Percentiles rank a stretch among this genome's conserved stretches.
Evolutionary conservation across 2,113 vertebrate species (phyloP).

Genomic region (Barnardius zonarius): DNA sequence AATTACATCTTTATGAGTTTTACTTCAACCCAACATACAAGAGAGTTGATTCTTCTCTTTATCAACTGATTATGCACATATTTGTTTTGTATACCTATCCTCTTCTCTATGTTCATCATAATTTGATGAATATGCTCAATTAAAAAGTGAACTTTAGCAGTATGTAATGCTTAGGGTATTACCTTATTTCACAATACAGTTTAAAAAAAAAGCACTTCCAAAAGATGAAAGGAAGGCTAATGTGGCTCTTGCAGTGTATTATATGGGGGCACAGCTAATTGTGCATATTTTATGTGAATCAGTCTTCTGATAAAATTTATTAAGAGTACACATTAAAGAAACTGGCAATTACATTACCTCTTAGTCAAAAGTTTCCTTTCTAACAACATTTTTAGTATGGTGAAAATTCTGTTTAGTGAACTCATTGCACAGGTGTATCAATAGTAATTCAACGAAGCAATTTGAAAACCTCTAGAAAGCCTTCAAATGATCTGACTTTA

Average conservation of each 20-base stretch:
- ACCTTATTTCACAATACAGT: constrained; percentile 1
- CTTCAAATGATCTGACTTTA: not conserved
- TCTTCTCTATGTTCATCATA: not conserved
- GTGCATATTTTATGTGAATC: constrained; percentile 67
- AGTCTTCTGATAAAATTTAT: constrained; percentile 74
- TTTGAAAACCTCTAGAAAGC: constrained; percentile 25
- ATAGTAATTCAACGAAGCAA: constrained; percentile 45
- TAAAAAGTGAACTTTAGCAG: constrained; percentile 11
- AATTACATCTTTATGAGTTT: not conserved
- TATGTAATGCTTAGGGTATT: constrained; percentile 35
- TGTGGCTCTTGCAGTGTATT: constrained; percentile 52
- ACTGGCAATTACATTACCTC: constrained; percentile 64
- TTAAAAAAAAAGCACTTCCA: constrained; percentile 53
- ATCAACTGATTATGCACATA: not conserved
- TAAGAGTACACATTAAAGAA: constrained; percentile 74
- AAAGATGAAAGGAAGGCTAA: constrained; percentile 62
- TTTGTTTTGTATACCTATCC: not conserved
- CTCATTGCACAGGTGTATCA: not conserved
- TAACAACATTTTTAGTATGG: constrained; percentile 55
- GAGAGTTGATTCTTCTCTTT: not conserved
- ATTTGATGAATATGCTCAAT: constrained; percentile 9
- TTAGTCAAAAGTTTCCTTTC: constrained; percentile 71
- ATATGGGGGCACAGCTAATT: constrained; percentile 65
- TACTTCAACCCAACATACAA: not conserved
- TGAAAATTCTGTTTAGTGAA: constrained; percentile 57